Evolutionary conservation across 2,888 invertebrate genomes (phyloP), one percentile per base, ranked within the genome.

Genomic region (Platycheirus rosarum): DNA sequence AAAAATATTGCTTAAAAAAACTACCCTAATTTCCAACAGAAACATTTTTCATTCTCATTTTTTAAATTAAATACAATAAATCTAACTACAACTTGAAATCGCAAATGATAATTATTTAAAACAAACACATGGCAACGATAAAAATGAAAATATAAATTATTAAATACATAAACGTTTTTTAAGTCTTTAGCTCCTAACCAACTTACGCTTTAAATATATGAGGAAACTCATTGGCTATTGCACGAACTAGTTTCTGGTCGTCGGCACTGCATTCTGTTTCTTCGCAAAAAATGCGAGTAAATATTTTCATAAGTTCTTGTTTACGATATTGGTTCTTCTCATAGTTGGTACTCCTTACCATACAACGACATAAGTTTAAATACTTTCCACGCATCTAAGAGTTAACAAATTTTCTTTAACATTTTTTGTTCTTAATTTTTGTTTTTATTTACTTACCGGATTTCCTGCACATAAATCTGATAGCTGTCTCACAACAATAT

Each of bases 381-480:
- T 97, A 97, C 87, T 94, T 93, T 69, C 93, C 93, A 62, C 97
- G 93, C 87, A 94, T 92, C 95, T 95, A 90, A 35, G 85, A 57
- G 85, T 86, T 40, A 76, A 74, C 68, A 87, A 60, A 46, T 48
- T 13, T 16, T 29, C 4, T 18, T 23, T 18, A 23, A 14, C 9
- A n/a, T n/a, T 1, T 13, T 20, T 37, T 5, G 4, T 11, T 14
- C 49, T 11, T 65, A 11, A 23, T 35, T 23, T 55, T 4, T 20
- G 4, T n/a, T 26, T n/a, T 6, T 13, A 26, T 3, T 8, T 46
- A 86, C 86, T 90, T 91, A 96, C 96, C 92, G 92, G 91, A 89
- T 98, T 97, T 23, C 97, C 97, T 4, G 97, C 94, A 46, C 96
- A 95, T 80, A 98, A 92, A 90, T 98, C 98, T 2, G 96, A 95